phyloP scores from a whole-genome alignment of 2,113 vertebrate species.

The Eudyptes chrysolophus region DNA sequence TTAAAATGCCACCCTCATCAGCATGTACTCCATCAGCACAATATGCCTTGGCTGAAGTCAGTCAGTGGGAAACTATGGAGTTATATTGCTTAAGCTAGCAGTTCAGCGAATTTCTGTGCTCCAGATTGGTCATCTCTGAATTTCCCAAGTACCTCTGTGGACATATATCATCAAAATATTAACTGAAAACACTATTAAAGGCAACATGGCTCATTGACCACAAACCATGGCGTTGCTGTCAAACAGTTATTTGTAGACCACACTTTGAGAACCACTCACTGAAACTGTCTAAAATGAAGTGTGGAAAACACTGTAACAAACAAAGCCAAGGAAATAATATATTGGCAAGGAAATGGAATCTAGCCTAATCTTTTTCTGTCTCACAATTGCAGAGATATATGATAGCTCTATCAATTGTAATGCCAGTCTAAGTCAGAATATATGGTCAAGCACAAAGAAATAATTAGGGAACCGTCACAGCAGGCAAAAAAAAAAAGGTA shows the following conservation, averaged over 20 bases:
- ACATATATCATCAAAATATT: slow-evolving; percentile 44
- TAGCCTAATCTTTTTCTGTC: slow-evolving; percentile 22
- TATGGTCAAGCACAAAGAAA: slow-evolving; percentile 53
- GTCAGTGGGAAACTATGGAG: background rate
- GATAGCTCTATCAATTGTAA: slow-evolving; percentile 42
- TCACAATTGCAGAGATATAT: slow-evolving; percentile 25
- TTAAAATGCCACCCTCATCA: slow-evolving; percentile 23
- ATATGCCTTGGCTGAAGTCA: background rate
- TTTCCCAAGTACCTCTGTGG: background rate
- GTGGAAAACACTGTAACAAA: slow-evolving; percentile 43
- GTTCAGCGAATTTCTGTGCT: background rate
- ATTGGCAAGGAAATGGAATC: slow-evolving; percentile 44
- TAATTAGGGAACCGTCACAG: slow-evolving; percentile 51
- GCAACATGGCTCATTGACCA: slow-evolving; percentile 40
- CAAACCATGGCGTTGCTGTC: background rate
- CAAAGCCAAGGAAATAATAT: slow-evolving; percentile 46
- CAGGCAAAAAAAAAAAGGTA: slow-evolving; percentile 31
- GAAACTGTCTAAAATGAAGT: slow-evolving; percentile 59
- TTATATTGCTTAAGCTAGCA: background rate
- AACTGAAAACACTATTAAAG: slow-evolving; percentile 44
- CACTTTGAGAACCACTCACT: slow-evolving; percentile 30
- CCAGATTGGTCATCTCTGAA: background rate
- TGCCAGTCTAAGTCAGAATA: slow-evolving; percentile 36
- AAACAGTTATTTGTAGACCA: slow-evolving; percentile 53
- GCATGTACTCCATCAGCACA: background rate